Base-by-base conservation (phyloP, 92 coral and sea anemone species). In the Anthopleura xanthogrammica region DNA sequence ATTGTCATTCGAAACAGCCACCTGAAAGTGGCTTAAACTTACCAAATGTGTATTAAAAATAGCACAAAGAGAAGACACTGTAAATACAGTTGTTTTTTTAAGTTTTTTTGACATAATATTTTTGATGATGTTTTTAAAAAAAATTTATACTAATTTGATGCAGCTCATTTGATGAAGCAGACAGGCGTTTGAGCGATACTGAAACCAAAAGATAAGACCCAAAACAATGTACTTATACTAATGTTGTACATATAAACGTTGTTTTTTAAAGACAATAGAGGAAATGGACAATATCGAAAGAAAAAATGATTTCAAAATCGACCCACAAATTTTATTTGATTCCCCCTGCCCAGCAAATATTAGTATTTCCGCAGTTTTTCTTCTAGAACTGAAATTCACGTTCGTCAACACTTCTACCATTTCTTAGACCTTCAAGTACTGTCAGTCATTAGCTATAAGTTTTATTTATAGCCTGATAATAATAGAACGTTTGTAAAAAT, bases 11-110 rank as follows among this genome's bases (percentile, higher is more conserved):
- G 17, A 42, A 68, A 77, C 43, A 71, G 79, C 88, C 88, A 85
- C 88, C 88, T 70, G 88, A 79, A 85, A 79, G 72, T 85, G 62
- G 78, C 75, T 55, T 48, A 73, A 73, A 77, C 54, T 85, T 80
- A 85, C 83, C 71, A 46, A 85, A 85, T 68, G 39, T 50, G 83
- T 65, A 22, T 74, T 46, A 83, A 83, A 83, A 83, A 83, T 73
- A 83, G 75, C 80, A 17, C 60, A 65, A 41, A 80, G 9, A 16
- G 2, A 60, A 10, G n/a, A 50, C 23, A 17, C n/a, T 29, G 60
- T 57, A 79, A 29, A 40, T 62, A 52, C 29, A 41, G 62, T 29
- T 23, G 22, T 60, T 77, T 77, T n/a, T 41, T 8, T 22, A 77
- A 20, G n/a, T 12, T 6, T 5, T 42, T 29, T n/a, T 68, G 11